A percentile compares a stretch with the other conserved stretches of the same genome.
phyloP scores from a whole-genome alignment of 2,797 vertebrate genomes.

The Gila robusta region DNA sequence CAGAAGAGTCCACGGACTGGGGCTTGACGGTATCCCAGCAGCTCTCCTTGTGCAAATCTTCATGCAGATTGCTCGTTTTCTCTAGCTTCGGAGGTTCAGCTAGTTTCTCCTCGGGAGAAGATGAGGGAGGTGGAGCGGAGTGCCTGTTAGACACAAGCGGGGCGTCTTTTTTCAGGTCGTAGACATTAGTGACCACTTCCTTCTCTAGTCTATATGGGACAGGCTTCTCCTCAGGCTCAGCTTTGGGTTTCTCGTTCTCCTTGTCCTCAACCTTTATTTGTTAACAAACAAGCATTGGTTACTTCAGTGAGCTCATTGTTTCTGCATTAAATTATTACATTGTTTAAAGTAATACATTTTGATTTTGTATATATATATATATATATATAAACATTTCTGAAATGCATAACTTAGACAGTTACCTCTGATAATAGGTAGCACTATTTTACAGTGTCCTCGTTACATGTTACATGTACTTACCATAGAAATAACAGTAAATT shows the following conservation, averaged over 20 bases:
- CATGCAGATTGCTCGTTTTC: constrained; percentile 73
- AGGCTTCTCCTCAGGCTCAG: constrained; percentile 86
- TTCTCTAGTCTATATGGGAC: constrained; percentile 85
- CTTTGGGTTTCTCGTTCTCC: constrained; percentile 92
- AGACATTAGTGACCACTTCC: constrained; percentile 82
- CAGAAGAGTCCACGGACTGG: constrained; percentile 77
- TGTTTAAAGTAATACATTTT: too few species aligned
- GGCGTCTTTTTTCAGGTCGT: constrained; percentile 84
- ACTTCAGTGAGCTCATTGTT: too few species aligned
- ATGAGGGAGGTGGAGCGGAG: constrained; percentile 72
- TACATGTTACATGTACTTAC: too few species aligned
- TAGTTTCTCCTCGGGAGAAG: constrained; percentile 79
- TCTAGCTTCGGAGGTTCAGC: constrained; percentile 74
- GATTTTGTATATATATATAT: too few species aligned
- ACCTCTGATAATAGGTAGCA: too few species aligned
- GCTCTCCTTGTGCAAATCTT: constrained; percentile 81
- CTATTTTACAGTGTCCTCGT: too few species aligned
- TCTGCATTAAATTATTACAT: too few species aligned
- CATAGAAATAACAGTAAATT: too few species aligned
- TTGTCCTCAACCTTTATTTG: constrained; percentile 88
- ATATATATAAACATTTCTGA: too few species aligned
- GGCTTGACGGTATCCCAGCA: constrained; percentile 80
- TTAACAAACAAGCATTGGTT: too few species aligned
- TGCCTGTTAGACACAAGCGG: constrained; percentile 74
- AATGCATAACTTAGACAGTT: too few species aligned